Base-by-base conservation (phyloP, 2,113 vertebrate genomes). In the Solea senegalensis region DNA sequence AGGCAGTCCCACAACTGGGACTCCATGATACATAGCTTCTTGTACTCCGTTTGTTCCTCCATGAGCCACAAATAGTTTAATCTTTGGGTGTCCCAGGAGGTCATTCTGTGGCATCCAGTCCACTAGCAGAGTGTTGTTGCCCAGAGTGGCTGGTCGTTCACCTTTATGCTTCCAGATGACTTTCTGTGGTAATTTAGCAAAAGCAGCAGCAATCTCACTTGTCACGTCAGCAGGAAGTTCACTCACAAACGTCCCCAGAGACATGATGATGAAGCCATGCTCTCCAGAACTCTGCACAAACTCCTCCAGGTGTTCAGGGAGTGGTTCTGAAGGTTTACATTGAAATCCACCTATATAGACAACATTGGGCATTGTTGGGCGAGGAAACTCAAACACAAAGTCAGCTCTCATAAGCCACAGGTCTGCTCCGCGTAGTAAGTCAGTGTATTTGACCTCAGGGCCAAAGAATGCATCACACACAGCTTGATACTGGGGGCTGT, bases 341-440 rank as follows among this genome's bases (percentile, higher is more conserved):
- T 94, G 93, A 44, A 94, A 93, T 0, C 93, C 93, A 1, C 91
- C 91, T 0, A 94, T 77, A 21, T 94, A 93, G 10, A 93, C 51
- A 0, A 92, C 16, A 56, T 94, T 95, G 1, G 93, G 93, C 93
- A 94, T 94, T 2, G 90, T 93, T 8, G 92, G 93, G 1, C 91
- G 89, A 34, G 93, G 92, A n/a, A 90, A 94, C 73, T 92, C 93
- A 59, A 94, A 93, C 11, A 94, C 90, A 86, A 93, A 95, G 72
- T 94, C 90, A 8, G 83, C 88, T 73, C 90, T 91, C 92, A 94
- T 94, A 1, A 95, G 87, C 90, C 92, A 94, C 5, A 94, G 55
- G 39, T 95, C 93, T 4, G 93, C 90, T 5, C 78, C 85, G 15
- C 86, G 87, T 57, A 93, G 79, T 57, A 95, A 76, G 0, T 89